Conservation (phyloP, 2,113 vertebrate species). For the Pelecanus crispus region DNA sequence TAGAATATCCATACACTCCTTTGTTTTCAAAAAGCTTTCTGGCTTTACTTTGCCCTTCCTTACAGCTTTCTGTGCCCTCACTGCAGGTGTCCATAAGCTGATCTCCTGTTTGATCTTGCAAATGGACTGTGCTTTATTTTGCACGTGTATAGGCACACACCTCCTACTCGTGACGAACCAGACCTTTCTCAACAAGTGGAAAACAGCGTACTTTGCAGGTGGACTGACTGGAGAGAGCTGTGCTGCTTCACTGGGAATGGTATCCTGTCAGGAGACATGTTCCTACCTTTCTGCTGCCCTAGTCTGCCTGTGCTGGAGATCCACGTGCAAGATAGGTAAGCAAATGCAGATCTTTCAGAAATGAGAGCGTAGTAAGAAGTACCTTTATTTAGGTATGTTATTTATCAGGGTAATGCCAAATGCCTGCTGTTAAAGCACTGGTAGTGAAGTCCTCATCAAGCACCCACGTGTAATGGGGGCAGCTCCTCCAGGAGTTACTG, state of each 20-base stretch:
- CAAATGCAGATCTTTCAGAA: neutral
- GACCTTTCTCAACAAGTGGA: neutral
- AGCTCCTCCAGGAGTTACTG: neutral
- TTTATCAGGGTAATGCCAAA: neutral
- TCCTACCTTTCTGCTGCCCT: neutral
- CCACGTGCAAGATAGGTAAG: neutral
- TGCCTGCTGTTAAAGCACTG: neutral
- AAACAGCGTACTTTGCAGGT: neutral
- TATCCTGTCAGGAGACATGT: neutral
- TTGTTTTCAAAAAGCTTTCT: neutral
- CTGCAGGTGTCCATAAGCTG: neutral
- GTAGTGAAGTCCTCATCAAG: neutral
- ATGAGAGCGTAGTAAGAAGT: neutral
- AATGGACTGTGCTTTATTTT: neutral
- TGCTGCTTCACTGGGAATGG: neutral
- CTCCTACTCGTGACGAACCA: neutral
- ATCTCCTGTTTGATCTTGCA: neutral
- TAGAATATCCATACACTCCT: neutral
- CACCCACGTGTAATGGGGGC: neutral
- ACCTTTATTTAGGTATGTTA: neutral
- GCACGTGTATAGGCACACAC: rapidly evolving
- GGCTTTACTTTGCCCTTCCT: neutral
- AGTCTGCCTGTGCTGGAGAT: neutral
- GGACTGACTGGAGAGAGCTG: neutral
- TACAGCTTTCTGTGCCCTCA: neutral